Percentiles rank a stretch among this genome's conserved stretches.
Conservation (phyloP, 1,140 invertebrate genomes). For the Drosophila grimshawi region DNA sequence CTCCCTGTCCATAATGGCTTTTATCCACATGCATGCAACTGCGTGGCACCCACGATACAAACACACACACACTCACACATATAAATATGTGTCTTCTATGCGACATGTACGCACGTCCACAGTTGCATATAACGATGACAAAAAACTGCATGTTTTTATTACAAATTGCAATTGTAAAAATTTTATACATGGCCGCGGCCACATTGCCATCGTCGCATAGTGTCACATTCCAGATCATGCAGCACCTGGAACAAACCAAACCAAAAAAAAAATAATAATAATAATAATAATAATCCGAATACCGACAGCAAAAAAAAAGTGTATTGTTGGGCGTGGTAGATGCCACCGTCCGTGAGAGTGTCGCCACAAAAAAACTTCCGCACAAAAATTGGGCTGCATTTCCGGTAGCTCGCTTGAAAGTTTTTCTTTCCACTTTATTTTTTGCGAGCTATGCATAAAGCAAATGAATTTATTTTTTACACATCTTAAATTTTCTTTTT, state of each 20-base stretch:
- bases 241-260: conserved; percentile 46
- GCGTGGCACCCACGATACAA: conserved; percentile 2
- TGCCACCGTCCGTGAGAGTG: conserved; percentile 62
- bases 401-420: conserved; percentile 51
- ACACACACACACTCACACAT: background rate
- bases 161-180: conserved; percentile 83
- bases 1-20: conserved; percentile 42
- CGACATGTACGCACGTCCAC: conserved; percentile 41
- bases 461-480: conserved; percentile 77
- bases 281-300: background rate
- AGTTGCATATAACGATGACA: conserved; percentile 73
- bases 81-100: conserved; percentile 8
- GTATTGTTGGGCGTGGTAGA: conserved; percentile 20
- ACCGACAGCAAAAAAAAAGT: background rate
- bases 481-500: conserved; percentile 57
- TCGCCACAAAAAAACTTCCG: conserved; percentile 80
- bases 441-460: conserved; percentile 64
- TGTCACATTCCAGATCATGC: conserved; percentile 70
- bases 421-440: conserved; percentile 24
- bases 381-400: conserved; percentile 76
- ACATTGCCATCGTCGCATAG: conserved; percentile 55
- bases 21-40: conserved; percentile 9
- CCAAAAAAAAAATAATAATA: conserved; percentile 11
- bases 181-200: conserved; percentile 78
- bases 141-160: conserved; percentile 82